These are phyloP conservation scores for Drosophila bifasciata DNA, from an alignment of 1,140 invertebrate species.

Conservation along the genomic window DNA sequence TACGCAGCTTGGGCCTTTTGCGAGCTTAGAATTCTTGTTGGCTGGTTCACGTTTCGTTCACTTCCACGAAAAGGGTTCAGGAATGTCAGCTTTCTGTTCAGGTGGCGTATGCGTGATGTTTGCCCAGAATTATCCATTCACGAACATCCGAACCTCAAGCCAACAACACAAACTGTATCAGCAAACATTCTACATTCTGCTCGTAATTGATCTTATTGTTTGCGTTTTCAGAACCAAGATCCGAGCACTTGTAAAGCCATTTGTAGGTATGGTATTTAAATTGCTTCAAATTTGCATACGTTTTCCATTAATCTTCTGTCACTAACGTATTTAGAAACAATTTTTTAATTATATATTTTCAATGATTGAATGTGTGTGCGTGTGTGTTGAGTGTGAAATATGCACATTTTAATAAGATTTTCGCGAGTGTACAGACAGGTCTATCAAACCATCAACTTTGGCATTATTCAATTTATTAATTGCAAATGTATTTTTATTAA, in stretches of 20 bases:
- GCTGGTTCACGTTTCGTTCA: neutral
- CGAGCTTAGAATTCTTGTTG: slow-evolving; percentile 24
- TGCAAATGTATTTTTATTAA: slow-evolving; percentile 1
- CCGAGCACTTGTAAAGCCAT: slow-evolving; percentile 14
- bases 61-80: slow-evolving; percentile 61
- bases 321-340: slow-evolving; percentile 28
- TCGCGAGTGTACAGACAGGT: neutral
- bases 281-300: slow-evolving; percentile 27
- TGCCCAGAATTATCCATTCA: neutral
- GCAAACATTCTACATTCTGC: slow-evolving; percentile 11
- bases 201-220: slow-evolving; percentile 44
- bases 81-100: slow-evolving; percentile 17
- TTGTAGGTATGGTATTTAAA: slow-evolving; percentile 27
- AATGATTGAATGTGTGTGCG: neutral
- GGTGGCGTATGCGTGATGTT: slow-evolving; percentile 61
- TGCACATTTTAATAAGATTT: slow-evolving; percentile 23
- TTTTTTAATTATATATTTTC: slow-evolving; percentile 33
- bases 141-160: slow-evolving; percentile 11
- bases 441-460: slow-evolving; percentile 29
- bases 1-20: slow-evolving; percentile 23
- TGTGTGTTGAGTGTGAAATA: slow-evolving; percentile 8
- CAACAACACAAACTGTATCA: slow-evolving; percentile 7
- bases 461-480: slow-evolving; percentile 17
- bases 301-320: slow-evolving; percentile 48
- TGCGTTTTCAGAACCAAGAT: slow-evolving; percentile 12